Base-by-base conservation (phyloP, 2,888 invertebrate genomes). In the Cryptocheilus praepositus region DNA sequence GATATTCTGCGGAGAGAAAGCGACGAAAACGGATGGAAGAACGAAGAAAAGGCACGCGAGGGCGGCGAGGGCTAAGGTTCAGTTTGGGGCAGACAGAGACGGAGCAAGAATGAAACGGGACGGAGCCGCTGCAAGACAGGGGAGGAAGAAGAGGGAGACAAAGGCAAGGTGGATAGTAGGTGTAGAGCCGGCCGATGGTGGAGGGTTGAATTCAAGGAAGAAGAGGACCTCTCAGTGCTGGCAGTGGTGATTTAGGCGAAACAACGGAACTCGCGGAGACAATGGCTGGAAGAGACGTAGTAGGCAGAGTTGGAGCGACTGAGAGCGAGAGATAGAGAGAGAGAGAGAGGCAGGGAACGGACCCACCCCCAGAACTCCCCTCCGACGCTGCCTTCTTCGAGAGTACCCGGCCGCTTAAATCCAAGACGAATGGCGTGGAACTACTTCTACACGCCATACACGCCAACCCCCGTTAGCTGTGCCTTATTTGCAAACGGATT, bases 401-500 rank as follows among this genome's bases (percentile, higher is more conserved):
- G 73, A 74, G 67, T 65, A 74, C 70, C 63, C 60, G 58, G 63
- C 64, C 74, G 74, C 76, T 78, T 78, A 79, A 79, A 73, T 79
- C 74, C 61, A 79, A 79, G 78, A 79, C 74, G 76, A 79, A 79
- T 79, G 72, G 65, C 74, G 49, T 55, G 61, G 67, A 62, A 64
- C 61, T 74, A 64, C 67, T 73, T 67, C 67, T 71, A 66, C 76
- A 67, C 72, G 74, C 64, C 72, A 76, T 70, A 72, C 71, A 68
- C 68, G 71, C 53, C 70, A 43, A 18, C 63, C 66, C 63, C 63
- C 72, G 68, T 72, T 67, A 71, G 69, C 69, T 72, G 60, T 65
- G 66, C 66, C 79, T 72, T 79, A 79, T 79, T 79, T 79, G 79
- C 78, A 76, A 79, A 71, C 71, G 74, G 79, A 79, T 79, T 79